phyloP scores from a whole-genome alignment of 2,888 invertebrate genomes.

The Macropis europaea region DNA sequence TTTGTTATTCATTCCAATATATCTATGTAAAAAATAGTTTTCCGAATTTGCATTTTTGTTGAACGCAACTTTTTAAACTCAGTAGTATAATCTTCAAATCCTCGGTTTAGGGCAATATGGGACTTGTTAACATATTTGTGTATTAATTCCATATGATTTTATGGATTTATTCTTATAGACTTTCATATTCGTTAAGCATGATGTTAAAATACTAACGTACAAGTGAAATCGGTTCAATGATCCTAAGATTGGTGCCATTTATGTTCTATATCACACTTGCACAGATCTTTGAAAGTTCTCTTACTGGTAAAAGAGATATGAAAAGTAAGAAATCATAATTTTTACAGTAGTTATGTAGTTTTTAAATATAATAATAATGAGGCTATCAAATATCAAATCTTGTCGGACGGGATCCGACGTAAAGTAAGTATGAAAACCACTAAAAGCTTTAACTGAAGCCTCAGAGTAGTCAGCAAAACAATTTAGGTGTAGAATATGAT shows the following conservation, averaged over 20 bases:
- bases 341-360: slow-evolving; percentile 34
- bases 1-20: slow-evolving; percentile 8
- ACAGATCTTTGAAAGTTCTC: background rate
- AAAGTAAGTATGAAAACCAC: slow-evolving; percentile 6
- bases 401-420: slow-evolving; percentile 19
- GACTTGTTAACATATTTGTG: slow-evolving; percentile 2
- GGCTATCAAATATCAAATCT: slow-evolving; percentile 28
- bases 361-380: slow-evolving; percentile 25
- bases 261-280: slow-evolving; percentile 7
- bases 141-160: slow-evolving; percentile 13
- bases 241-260: slow-evolving; percentile 55
- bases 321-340: slow-evolving; percentile 4
- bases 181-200: slow-evolving; percentile 21
- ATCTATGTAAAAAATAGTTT: slow-evolving; percentile 3
- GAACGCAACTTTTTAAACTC: slow-evolving; percentile 10
- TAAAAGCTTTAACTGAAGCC: slow-evolving; percentile 36
- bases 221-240: slow-evolving; percentile 24
- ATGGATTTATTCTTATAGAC: slow-evolving; percentile 26
- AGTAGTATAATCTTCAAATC: slow-evolving; percentile 4
- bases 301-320: background rate
- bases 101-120: background rate
- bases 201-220: slow-evolving; percentile 8
- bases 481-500: slow-evolving; percentile 30
- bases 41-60: slow-evolving; percentile 14
- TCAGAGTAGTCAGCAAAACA: slow-evolving; percentile 14